Conservation (phyloP, 1,140 invertebrate genomes). For the Kradibia gibbosae region DNA sequence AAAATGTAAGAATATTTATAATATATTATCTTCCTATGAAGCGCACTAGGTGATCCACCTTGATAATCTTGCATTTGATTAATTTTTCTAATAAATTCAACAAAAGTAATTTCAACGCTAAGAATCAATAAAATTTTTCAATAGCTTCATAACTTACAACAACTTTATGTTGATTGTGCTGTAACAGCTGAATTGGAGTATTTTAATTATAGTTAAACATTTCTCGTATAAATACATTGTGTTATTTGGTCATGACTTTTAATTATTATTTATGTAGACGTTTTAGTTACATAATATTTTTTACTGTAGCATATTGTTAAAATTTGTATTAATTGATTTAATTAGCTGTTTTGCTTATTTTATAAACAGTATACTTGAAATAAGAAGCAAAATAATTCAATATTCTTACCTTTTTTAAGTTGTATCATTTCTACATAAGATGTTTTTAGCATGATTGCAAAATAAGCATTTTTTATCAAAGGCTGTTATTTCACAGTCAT, state of each 20-base stretch:
- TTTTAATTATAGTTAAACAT: slow-evolving; percentile 13
- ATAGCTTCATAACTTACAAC: slow-evolving; percentile 45
- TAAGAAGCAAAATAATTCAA: slow-evolving; percentile 25
- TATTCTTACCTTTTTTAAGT: neutral
- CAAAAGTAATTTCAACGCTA: slow-evolving; percentile 4
- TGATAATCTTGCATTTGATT: slow-evolving; percentile 66
- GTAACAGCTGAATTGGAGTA: slow-evolving; percentile 58
- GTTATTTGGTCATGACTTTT: slow-evolving; percentile 9
- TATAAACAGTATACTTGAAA: neutral
- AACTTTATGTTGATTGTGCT: slow-evolving; percentile 63
- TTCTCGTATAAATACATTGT: neutral
- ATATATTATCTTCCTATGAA: slow-evolving; percentile 33
- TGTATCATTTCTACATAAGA: slow-evolving; percentile 9
- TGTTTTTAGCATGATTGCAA: slow-evolving; percentile 14
- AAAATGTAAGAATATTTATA: slow-evolving; percentile 43
- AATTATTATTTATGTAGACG: slow-evolving; percentile 17
- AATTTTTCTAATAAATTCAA: slow-evolving; percentile 44
- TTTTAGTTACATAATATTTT: slow-evolving; percentile 27
- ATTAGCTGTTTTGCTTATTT: neutral
- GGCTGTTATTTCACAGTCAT: slow-evolving; percentile 64
- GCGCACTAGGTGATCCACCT: slow-evolving; percentile 60
- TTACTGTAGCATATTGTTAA: slow-evolving; percentile 15
- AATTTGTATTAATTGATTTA: neutral
- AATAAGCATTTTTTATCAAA: slow-evolving; percentile 48
- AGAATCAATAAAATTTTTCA: slow-evolving; percentile 33